Percentiles rank a stretch among this genome's conserved stretches.
phyloP scores from a whole-genome alignment of 2,888 invertebrate species.

The Scaptomyza reducta region DNA sequence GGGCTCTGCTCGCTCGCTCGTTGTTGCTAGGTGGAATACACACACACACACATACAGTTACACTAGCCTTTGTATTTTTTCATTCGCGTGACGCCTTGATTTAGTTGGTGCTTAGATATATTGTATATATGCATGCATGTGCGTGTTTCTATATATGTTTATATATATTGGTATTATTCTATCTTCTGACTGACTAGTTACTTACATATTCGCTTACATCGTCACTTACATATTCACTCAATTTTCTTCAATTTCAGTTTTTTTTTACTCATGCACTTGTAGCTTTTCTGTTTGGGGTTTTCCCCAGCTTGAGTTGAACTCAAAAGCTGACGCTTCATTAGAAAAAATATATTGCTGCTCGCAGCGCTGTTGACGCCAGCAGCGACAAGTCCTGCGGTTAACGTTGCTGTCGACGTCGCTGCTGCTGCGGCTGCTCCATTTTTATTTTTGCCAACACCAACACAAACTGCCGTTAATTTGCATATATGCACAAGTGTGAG shows the following conservation, averaged over 20 bases:
- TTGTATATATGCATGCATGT: not conserved
- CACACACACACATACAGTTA: conserved; percentile 15
- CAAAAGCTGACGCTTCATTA: conserved; percentile 65
- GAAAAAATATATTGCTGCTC: conserved; percentile 45
- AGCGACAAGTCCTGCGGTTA: conserved; percentile 63
- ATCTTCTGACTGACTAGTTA: conserved; percentile 28
- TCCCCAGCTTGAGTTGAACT: conserved; percentile 60
- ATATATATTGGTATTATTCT: conserved; percentile 28
- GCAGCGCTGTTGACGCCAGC: conserved; percentile 40
- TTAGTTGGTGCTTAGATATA: conserved; percentile 50
- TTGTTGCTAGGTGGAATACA: conserved; percentile 71
- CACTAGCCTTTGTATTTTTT: conserved; percentile 21
- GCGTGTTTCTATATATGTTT: no score
- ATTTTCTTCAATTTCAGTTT: not conserved
- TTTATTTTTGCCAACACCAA: conserved; percentile 74
- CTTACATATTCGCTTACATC: conserved; percentile 10
- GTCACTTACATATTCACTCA: conserved; percentile 4
- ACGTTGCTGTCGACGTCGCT: conserved; percentile 39
- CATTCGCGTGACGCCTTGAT: conserved; percentile 58
- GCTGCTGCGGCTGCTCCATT: conserved; percentile 71
- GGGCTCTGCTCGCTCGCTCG: conserved; percentile 20
- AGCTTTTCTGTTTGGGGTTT: conserved; percentile 36
- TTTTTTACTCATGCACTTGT: conserved; percentile 27
- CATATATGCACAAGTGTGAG: conserved; percentile 45
- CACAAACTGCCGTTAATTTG: conserved; percentile 71